Evolutionary conservation across 2,797 vertebrate genomes (phyloP).

Genomic region (Sebastiscus albofasciatus): DNA sequence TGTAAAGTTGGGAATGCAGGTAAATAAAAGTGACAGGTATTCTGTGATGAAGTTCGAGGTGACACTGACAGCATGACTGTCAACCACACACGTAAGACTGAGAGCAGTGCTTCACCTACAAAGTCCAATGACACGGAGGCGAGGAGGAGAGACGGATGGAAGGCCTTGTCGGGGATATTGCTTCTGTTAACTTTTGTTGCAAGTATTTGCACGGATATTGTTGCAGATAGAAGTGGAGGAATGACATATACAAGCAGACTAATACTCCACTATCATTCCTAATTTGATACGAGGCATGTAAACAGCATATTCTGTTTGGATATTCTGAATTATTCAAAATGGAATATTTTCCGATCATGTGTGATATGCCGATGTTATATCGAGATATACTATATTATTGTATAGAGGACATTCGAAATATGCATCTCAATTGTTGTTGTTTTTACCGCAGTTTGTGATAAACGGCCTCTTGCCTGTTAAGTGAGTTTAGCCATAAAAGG

Average conservation of each 20-base stretch:
- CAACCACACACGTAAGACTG: neutral
- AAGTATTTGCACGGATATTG: neutral
- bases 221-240: neutral
- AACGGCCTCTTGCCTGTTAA: no score
- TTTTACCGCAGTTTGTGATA: no score
- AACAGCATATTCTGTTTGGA: no score
- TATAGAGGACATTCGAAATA: no score
- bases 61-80: constrained; percentile 40
- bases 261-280: neutral
- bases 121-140: neutral
- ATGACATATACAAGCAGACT: neutral
- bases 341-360: no score
- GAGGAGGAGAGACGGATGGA: neutral
- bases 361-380: no score
- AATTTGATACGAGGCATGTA: no score
- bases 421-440: no score
- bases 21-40: constrained; percentile 5
- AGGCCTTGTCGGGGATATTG: neutral
- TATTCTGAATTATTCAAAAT: no score
- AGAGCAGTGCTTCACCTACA: neutral
- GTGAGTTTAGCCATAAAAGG: no score
- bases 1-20: neutral
- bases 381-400: no score
- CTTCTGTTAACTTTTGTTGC: constrained; percentile 10
- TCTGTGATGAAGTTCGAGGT: constrained; percentile 27